These are phyloP conservation scores for Zaprionus ornatus DNA, from an alignment of 1,140 invertebrate genomes.

Conservation along the genomic window DNA sequence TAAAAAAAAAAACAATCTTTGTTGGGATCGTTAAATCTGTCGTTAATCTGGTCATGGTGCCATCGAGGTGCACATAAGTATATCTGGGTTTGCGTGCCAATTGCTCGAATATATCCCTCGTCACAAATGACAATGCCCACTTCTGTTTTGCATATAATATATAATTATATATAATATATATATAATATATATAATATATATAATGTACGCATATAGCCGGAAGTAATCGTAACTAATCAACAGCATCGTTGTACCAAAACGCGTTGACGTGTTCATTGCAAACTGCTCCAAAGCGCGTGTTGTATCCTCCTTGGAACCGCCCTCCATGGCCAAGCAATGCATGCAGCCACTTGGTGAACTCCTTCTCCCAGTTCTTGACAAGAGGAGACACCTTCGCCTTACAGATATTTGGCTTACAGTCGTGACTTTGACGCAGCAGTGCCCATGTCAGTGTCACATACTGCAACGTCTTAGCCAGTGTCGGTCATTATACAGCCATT, in stretches of 20 bases:
- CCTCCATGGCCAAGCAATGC: constrained; percentile 94
- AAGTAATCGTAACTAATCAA: constrained; percentile 99
- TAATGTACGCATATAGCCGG: constrained; percentile 94
- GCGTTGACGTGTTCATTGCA: constrained; percentile 86
- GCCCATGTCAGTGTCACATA: constrained; percentile 99
- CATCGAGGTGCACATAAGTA: constrained; percentile 96
- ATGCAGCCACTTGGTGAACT: constrained; percentile 99
- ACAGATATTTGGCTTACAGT: constrained; percentile 93
- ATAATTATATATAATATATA: no score
- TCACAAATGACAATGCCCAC: constrained; percentile 99
- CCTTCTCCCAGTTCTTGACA: constrained; percentile 99
- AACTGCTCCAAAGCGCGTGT: constrained; percentile 92
- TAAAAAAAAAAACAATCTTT: constrained; percentile 97
- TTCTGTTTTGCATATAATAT: constrained; percentile 94
- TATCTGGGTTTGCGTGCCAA: constrained; percentile 91
- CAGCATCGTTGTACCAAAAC: constrained; percentile 94
- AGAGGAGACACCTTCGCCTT: constrained; percentile 98
- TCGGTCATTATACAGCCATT: constrained; percentile 99
- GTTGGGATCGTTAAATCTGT: constrained; percentile 96
- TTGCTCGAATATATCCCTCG: constrained; percentile 98
- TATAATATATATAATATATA: no score
- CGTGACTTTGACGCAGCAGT: constrained; percentile 92
- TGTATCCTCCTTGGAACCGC: constrained; percentile 94
- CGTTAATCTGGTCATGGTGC: constrained; percentile 99
- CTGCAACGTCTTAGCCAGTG: constrained; percentile 96